A percentile compares a stretch with the other conserved stretches of the same genome.
Conservation (phyloP, 2,797 vertebrate genomes). For the Varecia variegata region DNA sequence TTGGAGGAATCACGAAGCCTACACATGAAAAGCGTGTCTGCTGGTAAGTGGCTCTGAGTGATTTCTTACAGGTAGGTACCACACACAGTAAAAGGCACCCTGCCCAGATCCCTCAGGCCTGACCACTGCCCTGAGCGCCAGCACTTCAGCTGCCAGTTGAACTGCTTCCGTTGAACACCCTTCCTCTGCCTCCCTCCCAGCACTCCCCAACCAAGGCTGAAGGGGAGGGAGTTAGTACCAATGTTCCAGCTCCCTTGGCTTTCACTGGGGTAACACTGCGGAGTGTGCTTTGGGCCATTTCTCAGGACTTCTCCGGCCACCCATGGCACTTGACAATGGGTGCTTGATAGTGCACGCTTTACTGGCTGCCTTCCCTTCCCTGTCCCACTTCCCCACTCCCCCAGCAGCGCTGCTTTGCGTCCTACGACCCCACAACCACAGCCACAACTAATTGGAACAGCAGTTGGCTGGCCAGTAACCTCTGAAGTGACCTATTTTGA, state of each 20-base stretch:
- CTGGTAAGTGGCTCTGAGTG: background rate
- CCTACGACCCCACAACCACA: background rate
- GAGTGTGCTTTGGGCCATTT: background rate
- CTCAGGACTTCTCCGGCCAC: background rate
- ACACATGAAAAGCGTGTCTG: background rate
- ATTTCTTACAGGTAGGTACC: background rate
- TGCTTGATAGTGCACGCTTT: background rate
- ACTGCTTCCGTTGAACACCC: background rate
- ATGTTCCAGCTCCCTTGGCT: background rate
- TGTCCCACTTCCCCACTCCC: background rate
- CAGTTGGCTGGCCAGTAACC: background rate
- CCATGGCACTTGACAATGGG: background rate
- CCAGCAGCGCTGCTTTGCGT: background rate
- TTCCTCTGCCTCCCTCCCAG: background rate
- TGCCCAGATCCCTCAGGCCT: background rate
- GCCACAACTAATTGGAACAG: background rate
- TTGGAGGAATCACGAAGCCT: conserved; percentile 26
- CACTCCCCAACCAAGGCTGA: background rate
- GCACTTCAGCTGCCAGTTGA: background rate
- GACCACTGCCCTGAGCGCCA: background rate
- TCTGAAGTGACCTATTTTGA: background rate
- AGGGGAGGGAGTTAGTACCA: background rate
- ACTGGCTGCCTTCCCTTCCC: background rate
- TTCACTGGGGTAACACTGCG: background rate
- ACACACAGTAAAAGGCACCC: fast-evolving